A percentile compares a stretch with the other conserved stretches of the same genome.
Evolutionary conservation across 2,888 invertebrate genomes (phyloP).

Genomic region (Lasiommata megera): DNA sequence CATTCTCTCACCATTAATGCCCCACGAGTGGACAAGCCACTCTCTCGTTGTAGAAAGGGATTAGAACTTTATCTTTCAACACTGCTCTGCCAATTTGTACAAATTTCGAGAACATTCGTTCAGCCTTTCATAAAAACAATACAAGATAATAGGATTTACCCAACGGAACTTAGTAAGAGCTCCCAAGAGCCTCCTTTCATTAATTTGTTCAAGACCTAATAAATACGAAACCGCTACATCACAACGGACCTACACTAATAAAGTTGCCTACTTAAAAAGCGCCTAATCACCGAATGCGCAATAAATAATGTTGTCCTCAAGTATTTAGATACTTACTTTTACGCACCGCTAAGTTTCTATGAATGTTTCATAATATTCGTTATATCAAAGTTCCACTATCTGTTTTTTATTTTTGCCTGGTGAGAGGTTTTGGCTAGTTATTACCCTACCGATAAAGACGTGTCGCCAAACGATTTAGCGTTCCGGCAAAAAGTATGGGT

Average conservation of each 20-base stretch:
- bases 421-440: too few species aligned
- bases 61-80: too few species aligned
- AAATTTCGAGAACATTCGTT: not conserved
- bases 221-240: conserved; percentile 8
- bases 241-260: conserved; percentile 5
- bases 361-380: too few species aligned
- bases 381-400: too few species aligned
- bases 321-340: not conserved
- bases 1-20: too few species aligned
- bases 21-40: too few species aligned
- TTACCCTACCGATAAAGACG: too few species aligned
- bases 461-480: too few species aligned
- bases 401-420: too few species aligned
- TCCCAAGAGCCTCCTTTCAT: not conserved
- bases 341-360: not conserved
- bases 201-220: conserved; percentile 6
- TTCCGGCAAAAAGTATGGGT: too few species aligned
- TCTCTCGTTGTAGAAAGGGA: too few species aligned
- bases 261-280: conserved; percentile 10
- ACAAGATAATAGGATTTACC: conserved; percentile 10
- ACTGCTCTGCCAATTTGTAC: too few species aligned
- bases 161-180: not conserved
- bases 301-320: not conserved
- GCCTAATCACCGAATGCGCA: not conserved
- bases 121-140: conserved; percentile 1